Evolutionary conservation across 2,888 invertebrate genomes (phyloP), one percentile per base, ranked within the genome.

Genomic region (Dorcus parallelipipedus): DNA sequence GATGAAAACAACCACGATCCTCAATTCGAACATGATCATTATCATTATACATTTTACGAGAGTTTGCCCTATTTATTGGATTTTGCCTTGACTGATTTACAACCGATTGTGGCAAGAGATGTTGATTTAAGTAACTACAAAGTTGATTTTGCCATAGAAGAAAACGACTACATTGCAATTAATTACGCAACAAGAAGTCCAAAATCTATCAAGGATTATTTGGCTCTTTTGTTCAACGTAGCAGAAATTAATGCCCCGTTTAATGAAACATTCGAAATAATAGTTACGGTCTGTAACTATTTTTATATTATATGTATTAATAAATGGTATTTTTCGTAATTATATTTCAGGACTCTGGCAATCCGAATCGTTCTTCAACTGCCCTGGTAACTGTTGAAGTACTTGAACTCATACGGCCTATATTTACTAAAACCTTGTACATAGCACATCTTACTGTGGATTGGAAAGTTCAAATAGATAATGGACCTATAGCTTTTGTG

Each of bases 401-500:
- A 9, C n/a, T 56, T 33, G 23, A 49, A 20, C 14, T 9, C 9
- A 39, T 38, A 14, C 17, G 38, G 8, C 54, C 54, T 9, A 20
- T n/a, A 38, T 52, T 52, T 38, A 52, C 49, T 10, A 9, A 52
- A 48, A 20, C 8, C 9, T 9, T 23, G 9, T 59, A 59, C 49
- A 55, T 14, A 9, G 59, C 51, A 9, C 33, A 38, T 7, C 17
- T 55, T 6, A 38, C 38, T 9, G n/a, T 38, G 17, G 52, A 59
- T 49, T 39, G n/a, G 9, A 38, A 55, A 7, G 38, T 59, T 4
- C 14, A 47, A n/a, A 43, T 55, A 7, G 39, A 26, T 17, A 55
- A 59, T 55, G 59, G 55, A 43, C 58, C 58, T 39, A 59, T 59
- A 23, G 42, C 42, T 17, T 38, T 55, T 38, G 52, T 49, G 10